phyloP scores from a whole-genome alignment of 2,888 invertebrate genomes.

The Penaeus monodon region DNA sequence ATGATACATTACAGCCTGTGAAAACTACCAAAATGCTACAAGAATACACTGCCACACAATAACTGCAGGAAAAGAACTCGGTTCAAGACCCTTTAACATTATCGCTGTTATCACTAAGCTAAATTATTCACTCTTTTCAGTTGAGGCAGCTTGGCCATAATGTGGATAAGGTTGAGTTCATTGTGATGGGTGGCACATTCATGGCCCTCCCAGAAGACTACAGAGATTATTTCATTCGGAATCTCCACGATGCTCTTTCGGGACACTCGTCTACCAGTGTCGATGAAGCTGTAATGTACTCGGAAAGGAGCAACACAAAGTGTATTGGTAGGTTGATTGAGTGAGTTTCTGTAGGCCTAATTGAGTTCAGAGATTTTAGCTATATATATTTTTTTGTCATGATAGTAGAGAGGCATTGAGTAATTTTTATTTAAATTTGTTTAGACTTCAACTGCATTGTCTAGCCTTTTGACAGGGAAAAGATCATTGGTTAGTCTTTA shows the following conservation, averaged over 20 bases:
- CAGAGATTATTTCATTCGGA: constrained; percentile 96
- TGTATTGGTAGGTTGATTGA: constrained; percentile 79
- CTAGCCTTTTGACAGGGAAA: too few species aligned
- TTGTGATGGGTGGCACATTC: constrained; percentile 99
- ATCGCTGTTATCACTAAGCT: neutral
- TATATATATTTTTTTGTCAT: too few species aligned
- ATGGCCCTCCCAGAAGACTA: constrained; percentile 99
- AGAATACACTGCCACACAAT: too few species aligned
- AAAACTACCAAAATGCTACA: too few species aligned
- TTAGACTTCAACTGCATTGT: too few species aligned
- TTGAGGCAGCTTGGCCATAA: constrained; percentile 95
- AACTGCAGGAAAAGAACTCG: neutral
- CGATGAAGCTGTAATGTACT: constrained; percentile 90
- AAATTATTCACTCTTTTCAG: constrained; percentile 69
- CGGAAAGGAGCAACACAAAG: constrained; percentile 93
- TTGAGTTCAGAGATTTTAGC: too few species aligned
- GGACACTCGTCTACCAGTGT: constrained; percentile 86
- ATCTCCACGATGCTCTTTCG: constrained; percentile 96
- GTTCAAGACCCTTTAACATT: neutral
- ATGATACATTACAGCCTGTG: too few species aligned
- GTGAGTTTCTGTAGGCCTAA: too few species aligned
- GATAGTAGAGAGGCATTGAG: too few species aligned
- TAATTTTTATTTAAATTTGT: too few species aligned
- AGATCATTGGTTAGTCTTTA: too few species aligned
- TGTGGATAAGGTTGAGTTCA: constrained; percentile 99